Evolutionary conservation across 23 tunicate genomes (phyloP).

Genomic region (Aplidium turbinatum): DNA sequence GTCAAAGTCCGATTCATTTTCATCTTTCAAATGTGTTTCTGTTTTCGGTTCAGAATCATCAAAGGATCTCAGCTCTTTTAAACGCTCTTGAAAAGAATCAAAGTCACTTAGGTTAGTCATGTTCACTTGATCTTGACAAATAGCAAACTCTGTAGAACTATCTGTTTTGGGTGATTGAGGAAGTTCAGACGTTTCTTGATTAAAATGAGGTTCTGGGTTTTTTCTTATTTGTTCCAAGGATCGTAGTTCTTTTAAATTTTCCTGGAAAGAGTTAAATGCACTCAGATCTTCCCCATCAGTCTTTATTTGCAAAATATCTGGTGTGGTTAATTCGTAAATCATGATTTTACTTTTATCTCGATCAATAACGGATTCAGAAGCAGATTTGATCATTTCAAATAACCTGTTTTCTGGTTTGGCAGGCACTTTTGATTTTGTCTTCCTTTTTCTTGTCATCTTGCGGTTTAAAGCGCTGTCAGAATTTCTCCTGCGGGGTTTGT

Average conservation of each 20-base stretch:
- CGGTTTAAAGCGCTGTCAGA: constrained; percentile 1
- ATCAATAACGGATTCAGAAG: constrained; percentile 46
- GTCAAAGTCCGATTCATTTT: no score
- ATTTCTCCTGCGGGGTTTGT: constrained; percentile 25
- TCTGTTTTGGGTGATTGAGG: no score
- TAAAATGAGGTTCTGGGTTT: no score
- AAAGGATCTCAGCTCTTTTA: constrained; percentile 27
- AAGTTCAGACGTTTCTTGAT: no score
- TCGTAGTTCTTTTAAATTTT: background rate
- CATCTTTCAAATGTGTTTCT: no score
- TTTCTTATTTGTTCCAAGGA: no score
- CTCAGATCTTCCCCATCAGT: background rate
- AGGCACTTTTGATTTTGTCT: background rate
- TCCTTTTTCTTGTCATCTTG: background rate
- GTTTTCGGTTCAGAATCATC: no score
- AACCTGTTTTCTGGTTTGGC: constrained; percentile 21
- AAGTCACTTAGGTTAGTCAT: background rate
- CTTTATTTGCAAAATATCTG: constrained; percentile 10
- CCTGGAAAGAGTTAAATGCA: constrained; percentile 23
- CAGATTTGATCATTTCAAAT: constrained; percentile 44
- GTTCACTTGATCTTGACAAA: background rate
- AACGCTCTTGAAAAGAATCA: constrained; percentile 18
- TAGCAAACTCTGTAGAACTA: no score
- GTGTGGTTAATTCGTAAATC: constrained; percentile 43
- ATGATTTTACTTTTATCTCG: constrained; percentile 32